These are phyloP conservation scores for Nowickia ferox DNA, from an alignment of 2,888 invertebrate genomes.

Conservation along the genomic window DNA sequence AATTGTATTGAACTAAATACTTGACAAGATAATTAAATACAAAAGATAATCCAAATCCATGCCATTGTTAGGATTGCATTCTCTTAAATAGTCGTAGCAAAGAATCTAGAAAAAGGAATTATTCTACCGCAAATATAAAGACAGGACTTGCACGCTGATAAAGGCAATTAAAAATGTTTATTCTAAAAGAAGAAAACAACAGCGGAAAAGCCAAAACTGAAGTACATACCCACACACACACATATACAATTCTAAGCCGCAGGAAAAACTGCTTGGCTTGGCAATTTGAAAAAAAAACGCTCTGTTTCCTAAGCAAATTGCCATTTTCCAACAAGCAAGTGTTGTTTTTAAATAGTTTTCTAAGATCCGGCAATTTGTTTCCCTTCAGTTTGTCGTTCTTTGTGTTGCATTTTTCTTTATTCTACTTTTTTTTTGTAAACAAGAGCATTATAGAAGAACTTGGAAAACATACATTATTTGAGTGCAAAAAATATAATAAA, in stretches of 20 bases:
- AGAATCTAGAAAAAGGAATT: slow-evolving; percentile 53
- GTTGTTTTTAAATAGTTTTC: slow-evolving; percentile 69
- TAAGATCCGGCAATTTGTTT: slow-evolving; percentile 62
- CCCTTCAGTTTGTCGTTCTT: slow-evolving; percentile 25
- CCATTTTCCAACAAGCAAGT: slow-evolving; percentile 69
- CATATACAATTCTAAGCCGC: slow-evolving; percentile 42
- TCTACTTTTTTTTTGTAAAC: slow-evolving; percentile 56
- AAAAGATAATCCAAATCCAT: slow-evolving; percentile 72
- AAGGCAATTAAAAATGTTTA: slow-evolving; percentile 71
- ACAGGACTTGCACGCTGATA: slow-evolving; percentile 65
- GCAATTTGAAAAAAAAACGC: slow-evolving; percentile 62
- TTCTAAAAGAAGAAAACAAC: slow-evolving; percentile 39
- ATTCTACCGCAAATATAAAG: slow-evolving; percentile 69
- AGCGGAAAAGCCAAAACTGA: slow-evolving; percentile 12
- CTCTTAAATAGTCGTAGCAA: slow-evolving; percentile 27
- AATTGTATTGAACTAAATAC: slow-evolving; percentile 67
- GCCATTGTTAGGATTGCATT: slow-evolving; percentile 55
- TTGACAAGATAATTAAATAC: slow-evolving; percentile 70
- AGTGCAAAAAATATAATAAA: slow-evolving; percentile 33
- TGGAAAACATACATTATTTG: slow-evolving; percentile 39
- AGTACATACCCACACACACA: slow-evolving; percentile 25
- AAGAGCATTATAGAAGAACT: slow-evolving; percentile 34
- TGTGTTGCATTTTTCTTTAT: slow-evolving; percentile 41
- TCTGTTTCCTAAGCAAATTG: slow-evolving; percentile 73
- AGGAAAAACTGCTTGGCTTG: slow-evolving; percentile 43